Base-by-base conservation (phyloP, 2,113 vertebrate genomes). In the Ascaphus truei region DNA sequence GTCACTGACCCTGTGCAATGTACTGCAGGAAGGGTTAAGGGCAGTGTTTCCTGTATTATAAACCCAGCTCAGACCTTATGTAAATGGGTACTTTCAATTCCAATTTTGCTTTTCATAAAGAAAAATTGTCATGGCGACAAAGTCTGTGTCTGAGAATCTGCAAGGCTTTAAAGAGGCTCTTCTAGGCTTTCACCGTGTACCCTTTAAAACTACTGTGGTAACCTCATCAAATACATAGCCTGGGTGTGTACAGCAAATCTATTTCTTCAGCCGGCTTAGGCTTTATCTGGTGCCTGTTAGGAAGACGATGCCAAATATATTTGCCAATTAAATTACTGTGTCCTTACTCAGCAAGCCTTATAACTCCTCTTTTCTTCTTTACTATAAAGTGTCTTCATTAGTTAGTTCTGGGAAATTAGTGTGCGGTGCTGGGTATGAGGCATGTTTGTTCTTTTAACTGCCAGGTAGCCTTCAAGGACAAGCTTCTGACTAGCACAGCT, bases 101-200 rank as follows among this genome's bases (percentile, higher is more conserved):
- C 27, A 20, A 13, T 18, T 41, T 36, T 39, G 34, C 43, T 69
- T 58, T 51, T 55, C 45, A 60, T 36, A 39, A 61, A 71, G 52
- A 45, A 58, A 72, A 73, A 31, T 72, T 67, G 68, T 75, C 76
- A 73, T 0, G 1, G 62, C 68, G 75, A 73, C 31, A 3, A 37
- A 18, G 18, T 65, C 65, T 34, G 13, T 31, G 53, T 50, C 59
- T 26, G 7, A 64, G 31, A 67, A 18, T 62, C 47, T 64, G 27
- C 1, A 20, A 23, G 66, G 45, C 12, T 67, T 48, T 33, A 64
- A 48, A 47, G 43, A 27, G 43, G 66, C 41, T 68, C 51, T 47
- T 50, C 22, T 10, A 36, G 65, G 30, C 41, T 60, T 69, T 69
- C 29, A 48, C 43, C 7, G 27, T 30, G 7, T 36, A 43, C 13